phyloP scores from a whole-genome alignment of 2,797 vertebrate species.

The Brachymystax lenok region DNA sequence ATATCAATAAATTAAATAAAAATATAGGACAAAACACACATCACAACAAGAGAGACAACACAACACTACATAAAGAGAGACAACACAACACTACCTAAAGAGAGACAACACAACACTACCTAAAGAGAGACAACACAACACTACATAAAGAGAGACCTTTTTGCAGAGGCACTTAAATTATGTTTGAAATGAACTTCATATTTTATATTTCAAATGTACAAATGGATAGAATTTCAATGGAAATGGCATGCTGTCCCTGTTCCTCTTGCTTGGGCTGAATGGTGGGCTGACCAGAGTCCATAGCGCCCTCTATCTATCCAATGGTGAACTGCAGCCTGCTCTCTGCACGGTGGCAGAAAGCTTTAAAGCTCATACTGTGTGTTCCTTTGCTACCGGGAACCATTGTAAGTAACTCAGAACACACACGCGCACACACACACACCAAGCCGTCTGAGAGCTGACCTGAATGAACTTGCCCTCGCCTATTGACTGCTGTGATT shows the following conservation, averaged over 20 bases:
- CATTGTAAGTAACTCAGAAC: neutral
- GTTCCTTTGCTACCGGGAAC: neutral
- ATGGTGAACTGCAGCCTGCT: constrained; percentile 75
- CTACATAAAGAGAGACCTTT: no score
- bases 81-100: no score
- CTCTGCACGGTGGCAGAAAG: neutral
- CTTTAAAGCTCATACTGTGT: constrained; percentile 7
- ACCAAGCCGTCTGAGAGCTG: constrained; percentile 52
- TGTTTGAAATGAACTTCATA: neutral
- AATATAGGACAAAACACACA: no score
- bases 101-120: no score
- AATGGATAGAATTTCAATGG: neutral
- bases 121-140: no score
- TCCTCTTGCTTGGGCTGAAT: constrained; percentile 21
- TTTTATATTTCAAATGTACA: neutral
- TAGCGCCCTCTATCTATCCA: constrained; percentile 94
- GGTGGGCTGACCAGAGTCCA: constrained; percentile 81
- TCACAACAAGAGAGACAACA: no score
- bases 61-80: no score
- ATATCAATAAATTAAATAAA: no score
- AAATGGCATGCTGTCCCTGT: neutral
- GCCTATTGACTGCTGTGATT: constrained; percentile 78
- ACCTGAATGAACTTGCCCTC: constrained; percentile 72
- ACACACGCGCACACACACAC: constrained; percentile 23
- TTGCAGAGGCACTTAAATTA: neutral